Conservation (phyloP, 53 echinoderm and acorn worm species). For the Crossaster papposus region DNA sequence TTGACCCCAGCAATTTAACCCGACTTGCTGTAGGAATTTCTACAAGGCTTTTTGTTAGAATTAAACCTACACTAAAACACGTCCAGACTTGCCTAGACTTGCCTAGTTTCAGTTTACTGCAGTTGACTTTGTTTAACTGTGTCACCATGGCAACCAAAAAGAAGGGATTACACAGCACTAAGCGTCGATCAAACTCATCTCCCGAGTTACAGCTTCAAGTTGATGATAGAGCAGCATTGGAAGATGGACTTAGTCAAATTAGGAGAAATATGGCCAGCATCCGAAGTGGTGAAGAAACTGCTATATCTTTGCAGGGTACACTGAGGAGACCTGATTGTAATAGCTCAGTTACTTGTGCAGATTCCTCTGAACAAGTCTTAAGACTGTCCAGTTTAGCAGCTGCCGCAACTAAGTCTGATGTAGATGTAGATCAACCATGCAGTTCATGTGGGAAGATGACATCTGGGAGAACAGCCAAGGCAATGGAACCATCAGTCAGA, state of each 20-base stretch:
- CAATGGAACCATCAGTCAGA: constrained; percentile 12
- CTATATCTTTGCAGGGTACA: constrained; percentile 21
- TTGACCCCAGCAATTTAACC: neutral
- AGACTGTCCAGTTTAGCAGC: neutral
- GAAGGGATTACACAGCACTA: constrained; percentile 54
- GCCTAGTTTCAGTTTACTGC: too few relatives aligned
- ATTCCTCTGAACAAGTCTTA: neutral
- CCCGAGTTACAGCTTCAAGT: constrained; percentile 75
- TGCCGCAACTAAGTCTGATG: neutral
- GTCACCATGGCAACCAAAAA: constrained; percentile 45
- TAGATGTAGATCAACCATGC: constrained; percentile 3
- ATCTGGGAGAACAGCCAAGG: neutral
- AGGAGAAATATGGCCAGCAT: neutral
- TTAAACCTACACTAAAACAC: neutral
- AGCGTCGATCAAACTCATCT: constrained; percentile 76
- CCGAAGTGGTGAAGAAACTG: neutral
- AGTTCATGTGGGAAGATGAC: constrained; percentile 19
- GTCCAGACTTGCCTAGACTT: neutral
- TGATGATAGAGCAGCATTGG: constrained; percentile 48
- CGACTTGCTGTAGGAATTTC: neutral
- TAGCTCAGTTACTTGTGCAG: neutral
- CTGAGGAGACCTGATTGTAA: constrained; percentile 23
- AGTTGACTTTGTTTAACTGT: neutral
- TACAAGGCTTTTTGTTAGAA: neutral
- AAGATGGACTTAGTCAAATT: constrained; percentile 19